Evolutionary conservation across 2,113 vertebrate species (phyloP).

Genomic region (Bufo gargarizans): DNA sequence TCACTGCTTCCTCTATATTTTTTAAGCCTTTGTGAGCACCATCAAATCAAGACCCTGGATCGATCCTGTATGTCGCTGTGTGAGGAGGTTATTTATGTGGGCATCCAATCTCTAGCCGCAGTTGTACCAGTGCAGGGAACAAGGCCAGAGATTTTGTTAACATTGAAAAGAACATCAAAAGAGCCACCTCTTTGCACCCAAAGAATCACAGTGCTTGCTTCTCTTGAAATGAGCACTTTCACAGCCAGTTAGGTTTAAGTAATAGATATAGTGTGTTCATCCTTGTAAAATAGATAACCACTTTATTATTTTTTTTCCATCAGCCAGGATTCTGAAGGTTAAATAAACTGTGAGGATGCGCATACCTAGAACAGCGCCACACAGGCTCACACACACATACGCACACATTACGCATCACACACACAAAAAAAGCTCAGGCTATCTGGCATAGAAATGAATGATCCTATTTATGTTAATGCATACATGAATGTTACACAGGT

Average conservation of each 20-base stretch:
- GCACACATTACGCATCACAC: conserved; percentile 67
- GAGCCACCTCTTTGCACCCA: conserved; percentile 86
- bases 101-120: conserved; percentile 98
- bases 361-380: conserved; percentile 72
- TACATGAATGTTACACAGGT: conserved; percentile 99
- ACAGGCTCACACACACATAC: conserved; percentile 65
- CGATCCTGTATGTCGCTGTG: conserved; percentile 93
- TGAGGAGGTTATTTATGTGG: conserved; percentile 98
- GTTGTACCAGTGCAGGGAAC: conserved; percentile 97
- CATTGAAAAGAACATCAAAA: conserved; percentile 96
- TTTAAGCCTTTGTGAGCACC: conserved; percentile 83
- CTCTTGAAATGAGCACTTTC: conserved; percentile 93
- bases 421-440: conserved; percentile 77
- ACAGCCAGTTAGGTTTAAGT: conserved; percentile 99
- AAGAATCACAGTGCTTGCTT: conserved; percentile 83
- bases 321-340: conserved; percentile 98
- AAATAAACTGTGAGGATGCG: conserved; percentile 93
- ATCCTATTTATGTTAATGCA: conserved; percentile 99
- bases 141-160: conserved; percentile 99
- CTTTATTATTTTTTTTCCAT: conserved; percentile 98
- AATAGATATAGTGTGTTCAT: conserved; percentile 99
- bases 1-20: conserved; percentile 59
- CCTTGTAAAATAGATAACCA: conserved; percentile 99
- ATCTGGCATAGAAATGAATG: conserved; percentile 96
- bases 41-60: conserved; percentile 95